Conservation (phyloP, 2,888 invertebrate species). For the Uropetala carovei region DNA sequence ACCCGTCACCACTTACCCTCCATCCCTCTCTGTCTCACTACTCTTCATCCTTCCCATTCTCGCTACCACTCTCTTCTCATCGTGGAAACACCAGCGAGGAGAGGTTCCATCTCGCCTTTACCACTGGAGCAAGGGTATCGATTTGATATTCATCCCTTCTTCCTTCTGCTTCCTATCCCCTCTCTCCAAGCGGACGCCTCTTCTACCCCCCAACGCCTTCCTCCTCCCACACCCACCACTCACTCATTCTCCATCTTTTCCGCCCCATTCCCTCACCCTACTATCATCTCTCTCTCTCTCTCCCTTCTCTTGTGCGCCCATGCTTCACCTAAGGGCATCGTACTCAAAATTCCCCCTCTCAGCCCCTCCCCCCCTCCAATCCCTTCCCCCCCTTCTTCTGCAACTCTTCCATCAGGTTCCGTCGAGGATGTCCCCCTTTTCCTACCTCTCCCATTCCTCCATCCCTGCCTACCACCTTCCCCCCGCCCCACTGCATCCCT, state of each 20-base stretch:
- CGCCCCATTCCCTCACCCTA: not conserved
- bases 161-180: not conserved
- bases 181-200: not conserved
- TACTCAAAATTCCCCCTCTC: not conserved
- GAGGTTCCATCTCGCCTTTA: conserved; percentile 26
- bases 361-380: too few relatives aligned
- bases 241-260: conserved; percentile 11
- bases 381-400: not conserved
- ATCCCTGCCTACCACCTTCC: not conserved
- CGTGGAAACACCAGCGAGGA: conserved; percentile 31
- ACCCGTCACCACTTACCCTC: not conserved
- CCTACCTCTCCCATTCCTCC: not conserved
- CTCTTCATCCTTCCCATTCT: not conserved
- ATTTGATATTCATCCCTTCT: conserved; percentile 42
- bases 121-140: conserved; percentile 54
- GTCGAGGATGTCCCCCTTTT: conserved; percentile 30
- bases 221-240: not conserved
- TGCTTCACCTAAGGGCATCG: not conserved
- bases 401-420: not conserved
- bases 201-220: not conserved
- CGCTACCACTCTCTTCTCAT: not conserved
- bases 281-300: not conserved
- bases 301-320: not conserved
- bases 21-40: not conserved
- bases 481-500: not conserved